Evolutionary conservation across 2,888 invertebrate species (phyloP).

Genomic region (Camptogramma bilineatum): DNA sequence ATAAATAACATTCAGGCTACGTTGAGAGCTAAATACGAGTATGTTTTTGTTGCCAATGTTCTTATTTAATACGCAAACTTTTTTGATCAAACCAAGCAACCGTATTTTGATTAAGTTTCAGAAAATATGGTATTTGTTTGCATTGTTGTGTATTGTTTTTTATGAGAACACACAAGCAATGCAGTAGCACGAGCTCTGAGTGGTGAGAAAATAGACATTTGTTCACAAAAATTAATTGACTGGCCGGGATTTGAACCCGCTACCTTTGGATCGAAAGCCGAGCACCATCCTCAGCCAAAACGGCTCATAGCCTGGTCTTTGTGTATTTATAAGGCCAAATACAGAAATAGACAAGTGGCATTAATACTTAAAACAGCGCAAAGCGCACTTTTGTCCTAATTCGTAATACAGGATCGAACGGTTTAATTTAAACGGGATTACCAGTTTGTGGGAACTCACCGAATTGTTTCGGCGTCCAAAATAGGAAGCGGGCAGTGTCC

Average conservation of each 20-base stretch:
- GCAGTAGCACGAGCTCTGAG: no score
- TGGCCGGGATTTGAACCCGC: no score
- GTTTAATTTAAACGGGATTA: background rate
- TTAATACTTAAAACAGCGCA: background rate
- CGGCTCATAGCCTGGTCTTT: no score
- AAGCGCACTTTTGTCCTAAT: background rate
- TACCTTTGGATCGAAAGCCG: no score
- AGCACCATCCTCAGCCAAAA: no score
- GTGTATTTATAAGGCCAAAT: background rate
- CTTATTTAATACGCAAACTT: background rate
- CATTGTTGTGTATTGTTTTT: background rate
- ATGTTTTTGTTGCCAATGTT: background rate
- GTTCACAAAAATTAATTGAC: no score
- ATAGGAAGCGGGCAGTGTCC: background rate
- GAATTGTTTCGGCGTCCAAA: background rate
- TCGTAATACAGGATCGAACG: background rate
- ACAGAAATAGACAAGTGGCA: background rate
- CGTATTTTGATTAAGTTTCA: background rate
- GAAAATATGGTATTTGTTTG: background rate
- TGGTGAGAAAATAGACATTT: no score
- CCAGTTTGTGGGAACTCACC: background rate
- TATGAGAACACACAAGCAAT: no score
- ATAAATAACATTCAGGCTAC: constrained; percentile 18
- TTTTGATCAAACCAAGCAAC: background rate
- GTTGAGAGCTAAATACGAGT: constrained; percentile 1